Evolutionary conservation across 2,888 invertebrate genomes (phyloP).

Genomic region (Drepana falcataria): DNA sequence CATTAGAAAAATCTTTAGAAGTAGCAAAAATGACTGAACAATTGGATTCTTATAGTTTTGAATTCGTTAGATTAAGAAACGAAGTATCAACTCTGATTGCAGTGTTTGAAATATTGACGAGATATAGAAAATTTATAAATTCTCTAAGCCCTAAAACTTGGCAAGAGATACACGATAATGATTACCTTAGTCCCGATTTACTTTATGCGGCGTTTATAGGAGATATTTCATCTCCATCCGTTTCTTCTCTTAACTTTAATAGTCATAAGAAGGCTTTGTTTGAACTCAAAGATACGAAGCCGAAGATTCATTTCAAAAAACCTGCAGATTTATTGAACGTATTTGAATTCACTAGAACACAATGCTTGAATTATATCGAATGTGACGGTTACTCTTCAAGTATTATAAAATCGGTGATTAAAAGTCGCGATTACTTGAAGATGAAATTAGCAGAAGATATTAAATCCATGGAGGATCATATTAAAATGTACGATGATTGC

Average conservation of each 20-base stretch:
- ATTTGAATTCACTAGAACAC: constrained; percentile 20
- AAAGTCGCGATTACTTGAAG: constrained; percentile 18
- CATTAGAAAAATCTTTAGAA: constrained; percentile 14
- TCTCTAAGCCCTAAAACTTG: constrained; percentile 23
- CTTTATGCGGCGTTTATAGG: background rate
- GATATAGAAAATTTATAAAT: constrained; percentile 29
- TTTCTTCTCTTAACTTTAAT: constrained; percentile 6
- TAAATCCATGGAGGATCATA: constrained; percentile 16
- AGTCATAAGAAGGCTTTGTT: constrained; percentile 10
- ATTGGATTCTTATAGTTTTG: constrained; percentile 22
- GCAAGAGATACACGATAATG: constrained; percentile 14
- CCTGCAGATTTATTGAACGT: constrained; percentile 22
- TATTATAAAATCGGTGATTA: constrained; percentile 14
- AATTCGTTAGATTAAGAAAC: constrained; percentile 26
- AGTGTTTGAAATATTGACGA: constrained; percentile 23
- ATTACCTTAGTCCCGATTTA: background rate
- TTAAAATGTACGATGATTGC: constrained; percentile 13
- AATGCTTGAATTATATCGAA: constrained; percentile 34
- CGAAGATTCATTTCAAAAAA: constrained; percentile 23
- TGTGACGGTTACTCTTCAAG: constrained; percentile 18
- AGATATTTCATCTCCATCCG: constrained; percentile 2
- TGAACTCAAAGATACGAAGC: constrained; percentile 6
- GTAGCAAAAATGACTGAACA: constrained; percentile 17
- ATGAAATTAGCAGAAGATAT: constrained; percentile 10
- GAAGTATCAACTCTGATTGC: constrained; percentile 16